Evolutionary conservation across 2,888 invertebrate genomes (phyloP), one percentile per base, ranked within the genome.

Genomic region (Sipha maydis): DNA sequence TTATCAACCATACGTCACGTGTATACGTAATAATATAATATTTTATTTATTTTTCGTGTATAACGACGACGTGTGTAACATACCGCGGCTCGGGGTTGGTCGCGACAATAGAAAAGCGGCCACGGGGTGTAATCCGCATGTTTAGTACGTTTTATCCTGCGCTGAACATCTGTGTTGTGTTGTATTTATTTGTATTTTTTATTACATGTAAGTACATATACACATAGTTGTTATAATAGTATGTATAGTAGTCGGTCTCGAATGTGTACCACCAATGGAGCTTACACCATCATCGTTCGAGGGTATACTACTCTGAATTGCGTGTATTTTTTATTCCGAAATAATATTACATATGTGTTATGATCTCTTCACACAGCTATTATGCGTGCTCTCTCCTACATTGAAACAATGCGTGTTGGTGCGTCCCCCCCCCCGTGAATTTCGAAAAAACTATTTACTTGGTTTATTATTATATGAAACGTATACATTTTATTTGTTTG

Each of bases 131-230:
- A 73, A 73, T 73, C 83, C 83, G 41, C 41, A 71, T 54, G 17
- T 41, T 9, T 79, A 61, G n/a, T 73, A 31, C 73, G 31, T 73
- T 73, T 71, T 73, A 54, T 31, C 34, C n/a, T 1, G 83, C 25
- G 34, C 54, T n/a, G 73, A 83, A 83, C 83, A 83, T 83, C 83
- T 83, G 83, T 83, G 83, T 73, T 83, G 48, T 56, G 83, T 73
- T 83, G 48, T 34, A 34, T 34, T 25, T 41, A 71, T 54, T 69
- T 28, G 14, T 14, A 28, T 3, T 28, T 28, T 28, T 7, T 69
- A 31, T 69, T 9, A 25, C 2, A 14, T 41, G 14, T 14, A 41
- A 25, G 41, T 25, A 19, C 25, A 28, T 28, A 69, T 69, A 34
- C 34, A 34, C 34, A 28, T 28, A 69, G 41, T 41, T 41, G 41